Conservation (phyloP, 2,113 vertebrate genomes). For the Bostrychus sinensis region DNA sequence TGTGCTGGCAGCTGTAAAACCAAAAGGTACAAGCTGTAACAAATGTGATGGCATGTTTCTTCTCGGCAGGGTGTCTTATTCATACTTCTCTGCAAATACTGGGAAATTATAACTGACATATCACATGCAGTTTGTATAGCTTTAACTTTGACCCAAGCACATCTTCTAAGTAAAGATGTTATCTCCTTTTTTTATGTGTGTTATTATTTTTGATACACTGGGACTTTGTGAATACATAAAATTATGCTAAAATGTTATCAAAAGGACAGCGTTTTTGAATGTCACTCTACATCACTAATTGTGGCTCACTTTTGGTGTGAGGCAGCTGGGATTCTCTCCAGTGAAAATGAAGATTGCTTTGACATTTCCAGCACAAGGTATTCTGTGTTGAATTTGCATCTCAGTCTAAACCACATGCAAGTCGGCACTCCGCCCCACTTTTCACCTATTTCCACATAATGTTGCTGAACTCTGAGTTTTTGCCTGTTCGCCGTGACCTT, state of each 20-base stretch:
- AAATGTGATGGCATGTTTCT: constrained; percentile 47
- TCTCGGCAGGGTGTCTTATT: constrained; percentile 14
- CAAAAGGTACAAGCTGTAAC: constrained; percentile 53
- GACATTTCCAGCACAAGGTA: constrained; percentile 57
- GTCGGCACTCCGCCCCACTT: constrained; percentile 8
- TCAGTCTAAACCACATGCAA: constrained; percentile 11
- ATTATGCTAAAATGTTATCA: background rate
- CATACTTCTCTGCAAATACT: constrained; percentile 23
- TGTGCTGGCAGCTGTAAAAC: constrained; percentile 43
- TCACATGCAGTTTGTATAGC: background rate
- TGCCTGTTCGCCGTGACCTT: constrained; percentile 56
- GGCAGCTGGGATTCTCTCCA: constrained; percentile 11
- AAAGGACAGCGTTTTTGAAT: background rate
- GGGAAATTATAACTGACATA: constrained; percentile 18
- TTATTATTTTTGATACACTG: constrained; percentile 1
- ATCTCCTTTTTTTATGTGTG: background rate
- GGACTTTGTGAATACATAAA: background rate
- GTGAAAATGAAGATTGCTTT: constrained; percentile 47
- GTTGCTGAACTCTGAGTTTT: constrained; percentile 39
- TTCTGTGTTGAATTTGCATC: constrained; percentile 45
- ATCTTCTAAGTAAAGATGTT: background rate
- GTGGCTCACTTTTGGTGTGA: constrained; percentile 3
- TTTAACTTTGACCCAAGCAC: constrained; percentile 11
- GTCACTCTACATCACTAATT: constrained; percentile 1
- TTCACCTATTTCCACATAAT: constrained; percentile 30